Evolutionary conservation across 2,797 vertebrate genomes (phyloP), one percentile per base, ranked within the genome.

Genomic region (Clamator glandarius): DNA sequence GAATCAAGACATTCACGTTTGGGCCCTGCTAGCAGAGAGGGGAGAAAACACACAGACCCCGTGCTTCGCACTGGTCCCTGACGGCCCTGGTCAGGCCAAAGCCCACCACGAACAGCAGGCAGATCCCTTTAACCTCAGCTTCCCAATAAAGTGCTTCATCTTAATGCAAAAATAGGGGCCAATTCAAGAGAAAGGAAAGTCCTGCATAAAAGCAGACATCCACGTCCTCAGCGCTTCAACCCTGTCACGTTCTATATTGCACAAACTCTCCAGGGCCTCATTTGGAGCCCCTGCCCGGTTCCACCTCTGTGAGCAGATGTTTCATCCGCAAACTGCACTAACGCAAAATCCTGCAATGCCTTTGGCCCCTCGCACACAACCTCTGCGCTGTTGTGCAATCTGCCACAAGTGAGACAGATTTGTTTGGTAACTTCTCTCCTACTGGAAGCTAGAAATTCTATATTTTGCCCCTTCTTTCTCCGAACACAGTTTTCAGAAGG

Each of bases 1-100:
- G 33, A 96, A 90, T 83, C 41, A 70, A 91, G 52, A 58, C 33
- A 74, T 24, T 63, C 76, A 42, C 20, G 91, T 70, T 35, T 20
- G 78, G 28, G 35, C 42, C 36, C 23, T 15, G 46, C 15, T 21
- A 62, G 51, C 5, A 74, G 39, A 80, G 19, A 3, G 16, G 5
- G 46, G 36, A 76, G 59, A 35, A 72, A 50, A 6, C 59, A 73
- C 52, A 52, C 8, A 50, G 42, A 70, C 8, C 36, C 51, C 69
- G 16, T 4, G 63, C 24, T 66, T 50, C 12, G 20, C 10, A n/a
- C 48, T 36, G 67, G 72, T 44, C 54, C 62, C 76, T 44, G 44
- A 70, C 50, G 50, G 4, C 58, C 42, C 54, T 8, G 13, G 12
- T 5, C 42, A 57, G 86, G 57, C 28, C 76, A 55, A 73, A 80